phyloP scores from a whole-genome alignment of 2,888 invertebrate species.

The Beris chalybata region DNA sequence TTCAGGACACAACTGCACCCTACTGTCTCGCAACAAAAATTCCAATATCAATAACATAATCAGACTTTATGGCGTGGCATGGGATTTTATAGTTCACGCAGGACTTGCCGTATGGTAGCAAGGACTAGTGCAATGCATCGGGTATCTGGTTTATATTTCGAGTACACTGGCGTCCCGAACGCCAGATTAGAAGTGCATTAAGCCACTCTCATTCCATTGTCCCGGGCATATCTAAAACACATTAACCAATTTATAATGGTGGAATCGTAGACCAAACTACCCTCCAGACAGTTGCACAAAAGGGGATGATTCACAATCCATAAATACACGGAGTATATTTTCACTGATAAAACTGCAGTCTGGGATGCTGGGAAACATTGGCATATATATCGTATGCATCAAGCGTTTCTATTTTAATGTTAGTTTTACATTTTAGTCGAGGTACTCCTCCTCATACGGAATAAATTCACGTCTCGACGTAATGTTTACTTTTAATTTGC shows the following conservation, averaged over 20 bases:
- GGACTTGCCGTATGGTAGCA: constrained; percentile 4
- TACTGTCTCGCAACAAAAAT: constrained; percentile 2
- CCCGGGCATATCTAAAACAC: constrained; percentile 30
- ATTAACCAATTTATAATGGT: constrained; percentile 26
- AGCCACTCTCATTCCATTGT: constrained; percentile 31
- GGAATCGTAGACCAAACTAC: constrained; percentile 7
- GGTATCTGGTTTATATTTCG: constrained; percentile 22
- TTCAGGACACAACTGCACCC: constrained; percentile 6
- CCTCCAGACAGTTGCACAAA: constrained; percentile 6
- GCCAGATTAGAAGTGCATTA: constrained; percentile 31
- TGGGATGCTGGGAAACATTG: neutral
- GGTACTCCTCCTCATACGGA: no score
- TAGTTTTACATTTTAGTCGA: constrained; percentile 23
- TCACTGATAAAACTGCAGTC: constrained; percentile 18
- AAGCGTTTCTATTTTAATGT: constrained; percentile 23
- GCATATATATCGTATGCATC: neutral
- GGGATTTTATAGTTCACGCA: constrained; percentile 13
- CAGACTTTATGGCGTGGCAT: constrained; percentile 24
- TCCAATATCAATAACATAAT: constrained; percentile 26
- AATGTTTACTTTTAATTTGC: constrained; percentile 31
- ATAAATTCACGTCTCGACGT: no score
- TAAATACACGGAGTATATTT: constrained; percentile 17
- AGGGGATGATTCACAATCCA: constrained; percentile 26
- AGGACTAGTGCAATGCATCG: constrained; percentile 6
- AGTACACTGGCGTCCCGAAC: constrained; percentile 8